Base-by-base conservation (phyloP, 2,113 vertebrate species). In the Scartelaos histophorus region DNA sequence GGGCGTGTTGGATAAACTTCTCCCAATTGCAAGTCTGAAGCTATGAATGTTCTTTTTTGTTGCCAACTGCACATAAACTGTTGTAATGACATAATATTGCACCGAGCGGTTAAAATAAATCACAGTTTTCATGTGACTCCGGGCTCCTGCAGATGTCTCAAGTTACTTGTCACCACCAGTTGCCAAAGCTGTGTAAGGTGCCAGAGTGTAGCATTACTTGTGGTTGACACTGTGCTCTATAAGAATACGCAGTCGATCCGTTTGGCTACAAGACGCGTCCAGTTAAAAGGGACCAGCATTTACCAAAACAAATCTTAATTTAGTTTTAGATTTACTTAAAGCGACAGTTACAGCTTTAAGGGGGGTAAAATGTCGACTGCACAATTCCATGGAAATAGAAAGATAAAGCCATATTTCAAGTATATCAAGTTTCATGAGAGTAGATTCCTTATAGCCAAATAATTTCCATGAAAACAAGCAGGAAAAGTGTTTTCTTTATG, bases 131-230 rank as follows among this genome's bases (percentile, higher is more conserved):
- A 0, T 49, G 3, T 74, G 79, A 79, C 82, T 67, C 0, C 38
- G 47, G 49, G 24, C 25, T 43, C 66, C 61, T 12, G 60, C 43
- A 21, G 65, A 64, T 57, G 81, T 43, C 62, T 78, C 65, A 7
- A 1, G 19, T 85, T 83, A 82, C 85, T 22, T 66, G 66, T 64
- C 49, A 69, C 64, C 62, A 12, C 11, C 46, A n/a, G 45, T 54
- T 25, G 38, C 15, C 53, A 3, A 22, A 35, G 85, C 78, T 76
- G 82, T 81, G 56, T 80, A 60, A 75, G 80, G n/a, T 1, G 51
- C 13, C 0, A 2, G 16, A 15, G 57, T 49, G 69, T 80, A 66
- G 11, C 15, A 10, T 70, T 67, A 75, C 76, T 56, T 49, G 9
- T 53, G 73, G 57, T 68, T 6, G 29, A 3, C 54, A 4, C n/a